Conservation (phyloP, 2,888 invertebrate genomes). For the Eurois occulta region DNA sequence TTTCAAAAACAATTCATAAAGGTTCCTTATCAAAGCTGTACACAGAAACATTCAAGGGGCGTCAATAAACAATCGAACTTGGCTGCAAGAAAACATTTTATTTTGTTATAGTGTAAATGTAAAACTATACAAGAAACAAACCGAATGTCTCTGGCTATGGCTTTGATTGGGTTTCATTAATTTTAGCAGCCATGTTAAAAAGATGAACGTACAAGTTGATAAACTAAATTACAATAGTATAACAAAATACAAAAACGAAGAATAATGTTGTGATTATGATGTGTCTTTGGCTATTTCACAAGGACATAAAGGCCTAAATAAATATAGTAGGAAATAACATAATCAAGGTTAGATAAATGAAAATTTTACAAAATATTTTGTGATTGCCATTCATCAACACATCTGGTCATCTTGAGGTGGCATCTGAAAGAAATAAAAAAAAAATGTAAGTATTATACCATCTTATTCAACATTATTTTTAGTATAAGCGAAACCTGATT, state of each 20-base stretch:
- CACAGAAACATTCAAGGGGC: conserved; percentile 21
- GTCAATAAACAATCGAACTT: conserved; percentile 33
- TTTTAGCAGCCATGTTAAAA: conserved; percentile 33
- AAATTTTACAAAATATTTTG: conserved; percentile 69
- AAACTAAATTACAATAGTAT: conserved; percentile 45
- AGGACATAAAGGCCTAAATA: conserved; percentile 45
- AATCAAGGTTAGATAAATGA: conserved; percentile 64
- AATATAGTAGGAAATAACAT: conserved; percentile 55
- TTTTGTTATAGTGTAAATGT: neutral
- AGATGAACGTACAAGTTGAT: conserved; percentile 22
- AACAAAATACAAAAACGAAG: conserved; percentile 41
- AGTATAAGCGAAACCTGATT: too few relatives aligned
- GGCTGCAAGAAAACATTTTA: conserved; percentile 31
- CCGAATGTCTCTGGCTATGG: conserved; percentile 27
- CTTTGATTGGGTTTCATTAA: conserved; percentile 27
- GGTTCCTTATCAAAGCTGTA: conserved; percentile 42
- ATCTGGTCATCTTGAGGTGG: conserved; percentile 87
- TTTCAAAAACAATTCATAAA: conserved; percentile 28
- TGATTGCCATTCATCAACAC: conserved; percentile 80
- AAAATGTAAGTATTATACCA: neutral
- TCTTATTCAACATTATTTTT: too few relatives aligned
- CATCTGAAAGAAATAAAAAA: conserved; percentile 82
- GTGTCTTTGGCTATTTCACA: conserved; percentile 66
- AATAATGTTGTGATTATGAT: conserved; percentile 56
- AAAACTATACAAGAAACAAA: neutral